phyloP scores from a whole-genome alignment of 1,140 invertebrate genomes.

The Tetramorium simillimum region DNA sequence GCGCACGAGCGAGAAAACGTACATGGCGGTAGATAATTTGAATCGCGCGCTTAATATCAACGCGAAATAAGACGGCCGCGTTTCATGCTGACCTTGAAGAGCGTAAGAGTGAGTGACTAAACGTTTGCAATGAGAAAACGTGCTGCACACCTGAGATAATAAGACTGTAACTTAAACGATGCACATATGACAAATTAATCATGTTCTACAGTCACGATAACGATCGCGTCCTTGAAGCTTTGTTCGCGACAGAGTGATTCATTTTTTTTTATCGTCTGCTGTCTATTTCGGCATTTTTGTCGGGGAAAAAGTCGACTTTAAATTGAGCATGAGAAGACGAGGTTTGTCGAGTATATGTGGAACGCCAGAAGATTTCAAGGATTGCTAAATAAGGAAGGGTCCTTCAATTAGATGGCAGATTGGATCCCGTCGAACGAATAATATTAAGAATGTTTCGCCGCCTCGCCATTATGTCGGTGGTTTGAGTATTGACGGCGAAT shows the following conservation, averaged over 20 bases:
- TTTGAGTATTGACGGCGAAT: background rate
- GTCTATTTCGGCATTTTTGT: background rate
- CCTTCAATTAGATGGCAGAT: background rate
- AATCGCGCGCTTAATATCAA: conserved; percentile 5
- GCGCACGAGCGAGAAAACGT: background rate
- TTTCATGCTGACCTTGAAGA: background rate
- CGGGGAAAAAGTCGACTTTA: background rate
- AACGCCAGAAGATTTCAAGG: background rate
- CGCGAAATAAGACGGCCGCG: background rate
- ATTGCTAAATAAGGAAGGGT: background rate
- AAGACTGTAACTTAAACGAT: background rate
- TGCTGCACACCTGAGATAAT: conserved; percentile 19
- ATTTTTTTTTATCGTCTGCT: background rate
- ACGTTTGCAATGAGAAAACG: conserved; percentile 1
- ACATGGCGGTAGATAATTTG: background rate
- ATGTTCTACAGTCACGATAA: background rate
- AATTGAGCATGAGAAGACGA: background rate
- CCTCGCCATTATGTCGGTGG: conserved; percentile 6
- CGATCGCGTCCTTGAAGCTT: background rate
- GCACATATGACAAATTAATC: conserved; percentile 15
- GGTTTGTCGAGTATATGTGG: too few species aligned
- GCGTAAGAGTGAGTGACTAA: background rate
- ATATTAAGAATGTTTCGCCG: background rate
- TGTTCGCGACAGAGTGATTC: background rate
- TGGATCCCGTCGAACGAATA: background rate